Conservation (phyloP, 2,113 vertebrate genomes). For the Columbina picui region DNA sequence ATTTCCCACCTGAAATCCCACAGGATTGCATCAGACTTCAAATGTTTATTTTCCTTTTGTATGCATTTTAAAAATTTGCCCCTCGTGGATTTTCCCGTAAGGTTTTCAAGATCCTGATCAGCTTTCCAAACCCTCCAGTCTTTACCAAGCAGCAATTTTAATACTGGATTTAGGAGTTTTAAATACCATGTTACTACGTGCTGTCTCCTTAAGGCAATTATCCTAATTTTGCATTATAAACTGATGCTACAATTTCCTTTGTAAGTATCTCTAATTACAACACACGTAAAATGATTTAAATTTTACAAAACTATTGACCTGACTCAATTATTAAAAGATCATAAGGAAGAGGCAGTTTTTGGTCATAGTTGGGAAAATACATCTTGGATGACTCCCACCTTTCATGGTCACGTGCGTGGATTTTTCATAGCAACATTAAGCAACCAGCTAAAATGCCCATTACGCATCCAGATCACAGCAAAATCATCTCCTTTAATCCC, state of each 20-base stretch:
- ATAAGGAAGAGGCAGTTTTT: neutral
- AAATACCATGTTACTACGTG: neutral
- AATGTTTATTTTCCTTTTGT: neutral
- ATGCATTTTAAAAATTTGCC: neutral
- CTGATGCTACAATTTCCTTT: neutral
- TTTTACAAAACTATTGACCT: neutral
- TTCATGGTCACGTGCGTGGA: rapidly evolving
- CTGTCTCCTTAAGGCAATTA: neutral
- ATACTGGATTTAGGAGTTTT: neutral
- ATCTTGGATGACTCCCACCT: neutral
- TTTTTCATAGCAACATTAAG: neutral
- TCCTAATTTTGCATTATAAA: neutral
- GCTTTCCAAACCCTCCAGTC: neutral
- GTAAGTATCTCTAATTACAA: neutral
- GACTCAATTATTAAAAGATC: neutral
- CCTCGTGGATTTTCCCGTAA: neutral
- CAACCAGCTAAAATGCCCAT: neutral
- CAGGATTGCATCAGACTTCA: neutral
- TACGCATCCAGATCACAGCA: neutral
- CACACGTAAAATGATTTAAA: neutral
- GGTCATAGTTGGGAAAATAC: neutral
- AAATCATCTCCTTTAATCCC: neutral
- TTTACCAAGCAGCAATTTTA: neutral
- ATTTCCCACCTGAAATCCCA: neutral
- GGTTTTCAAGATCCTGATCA: neutral